Conservation (phyloP, 2,888 invertebrate genomes). For the Agrochola litura region DNA sequence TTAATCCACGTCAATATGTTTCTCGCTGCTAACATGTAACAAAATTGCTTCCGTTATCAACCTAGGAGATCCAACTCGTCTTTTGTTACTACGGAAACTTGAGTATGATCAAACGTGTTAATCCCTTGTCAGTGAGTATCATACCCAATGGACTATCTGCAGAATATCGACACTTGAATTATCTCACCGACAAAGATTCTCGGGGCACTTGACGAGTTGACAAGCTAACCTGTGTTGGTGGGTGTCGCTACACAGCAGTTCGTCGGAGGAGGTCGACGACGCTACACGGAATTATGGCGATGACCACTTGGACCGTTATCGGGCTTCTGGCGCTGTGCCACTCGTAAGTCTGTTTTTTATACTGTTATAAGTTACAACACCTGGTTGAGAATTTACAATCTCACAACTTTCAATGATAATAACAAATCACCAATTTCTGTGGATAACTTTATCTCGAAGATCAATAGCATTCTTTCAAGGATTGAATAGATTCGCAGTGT, state of each 20-base stretch:
- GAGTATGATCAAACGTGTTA: slow-evolving; percentile 31
- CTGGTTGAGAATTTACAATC: slow-evolving; percentile 32
- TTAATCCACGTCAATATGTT: not conserved
- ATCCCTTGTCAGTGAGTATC: slow-evolving; percentile 59
- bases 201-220: slow-evolving; percentile 66
- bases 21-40: not conserved
- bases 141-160: slow-evolving; percentile 52
- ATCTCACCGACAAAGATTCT: slow-evolving; percentile 66
- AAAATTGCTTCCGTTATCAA: not conserved
- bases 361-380: slow-evolving; percentile 23
- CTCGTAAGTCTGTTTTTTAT: slow-evolving; percentile 80
- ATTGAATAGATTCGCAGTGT: slow-evolving; percentile 12
- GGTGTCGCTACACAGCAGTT: slow-evolving; percentile 69
- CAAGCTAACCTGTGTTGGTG: slow-evolving; percentile 63
- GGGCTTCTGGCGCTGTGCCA: slow-evolving; percentile 81
- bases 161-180: slow-evolving; percentile 57
- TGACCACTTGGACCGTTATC: slow-evolving; percentile 77
- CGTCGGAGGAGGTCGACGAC: slow-evolving; percentile 70
- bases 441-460: slow-evolving; percentile 8
- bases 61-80: not conserved
- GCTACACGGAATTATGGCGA: slow-evolving; percentile 80
- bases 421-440: not conserved
- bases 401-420: not conserved
- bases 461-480: slow-evolving; percentile 33
- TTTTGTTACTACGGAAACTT: slow-evolving; percentile 37